These are phyloP conservation scores for Cheirogaleus medius DNA, from an alignment of 2,113 vertebrate genomes.

Conservation along the genomic window DNA sequence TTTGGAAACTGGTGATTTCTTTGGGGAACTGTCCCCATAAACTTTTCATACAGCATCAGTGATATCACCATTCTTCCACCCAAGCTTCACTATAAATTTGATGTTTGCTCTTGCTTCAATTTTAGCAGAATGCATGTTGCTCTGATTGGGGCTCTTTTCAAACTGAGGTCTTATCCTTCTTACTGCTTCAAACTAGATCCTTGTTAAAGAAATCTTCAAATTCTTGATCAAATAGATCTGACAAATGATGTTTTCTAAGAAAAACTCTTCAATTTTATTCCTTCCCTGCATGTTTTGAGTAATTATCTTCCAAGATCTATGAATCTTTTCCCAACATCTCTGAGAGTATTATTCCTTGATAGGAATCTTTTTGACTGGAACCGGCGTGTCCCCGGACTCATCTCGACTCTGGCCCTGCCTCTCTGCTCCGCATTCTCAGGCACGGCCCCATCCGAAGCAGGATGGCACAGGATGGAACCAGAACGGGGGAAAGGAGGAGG, in stretches of 20 bases:
- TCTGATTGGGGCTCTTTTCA: background rate
- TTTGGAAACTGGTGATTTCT: background rate
- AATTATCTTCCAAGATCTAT: slow-evolving; percentile 12
- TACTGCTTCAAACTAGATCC: background rate
- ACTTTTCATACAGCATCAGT: background rate
- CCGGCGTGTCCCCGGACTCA: no score
- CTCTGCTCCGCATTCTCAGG: no score
- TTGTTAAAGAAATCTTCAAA: no score
- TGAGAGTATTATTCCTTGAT: slow-evolving; percentile 38
- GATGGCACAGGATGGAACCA: no score
- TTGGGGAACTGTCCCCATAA: background rate
- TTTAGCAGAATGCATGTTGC: background rate
- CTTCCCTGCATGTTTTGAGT: slow-evolving; percentile 8
- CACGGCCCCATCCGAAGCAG: no score
- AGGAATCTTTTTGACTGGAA: background rate
- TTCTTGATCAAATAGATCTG: no score
- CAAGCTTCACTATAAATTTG: no score
- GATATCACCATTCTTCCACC: background rate
- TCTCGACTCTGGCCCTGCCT: no score
- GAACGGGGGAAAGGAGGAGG: no score
- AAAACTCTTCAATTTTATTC: background rate
- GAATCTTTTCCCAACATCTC: background rate
- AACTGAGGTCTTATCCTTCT: background rate
- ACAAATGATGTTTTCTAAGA: no score
- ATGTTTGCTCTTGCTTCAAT: background rate